Base-by-base conservation (phyloP, 2,113 vertebrate species). In the Strix uralensis region DNA sequence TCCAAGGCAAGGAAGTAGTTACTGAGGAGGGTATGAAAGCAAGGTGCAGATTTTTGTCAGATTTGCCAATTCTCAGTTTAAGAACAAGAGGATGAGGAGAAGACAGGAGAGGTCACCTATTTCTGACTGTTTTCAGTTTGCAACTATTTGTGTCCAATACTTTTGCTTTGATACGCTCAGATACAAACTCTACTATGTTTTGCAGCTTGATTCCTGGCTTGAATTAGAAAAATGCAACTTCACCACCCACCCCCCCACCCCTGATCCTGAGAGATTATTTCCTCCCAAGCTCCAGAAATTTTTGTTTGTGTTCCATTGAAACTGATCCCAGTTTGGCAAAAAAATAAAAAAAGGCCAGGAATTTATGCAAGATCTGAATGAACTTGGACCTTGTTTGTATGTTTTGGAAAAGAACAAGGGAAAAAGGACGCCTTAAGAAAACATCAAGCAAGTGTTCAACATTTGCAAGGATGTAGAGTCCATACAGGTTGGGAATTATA, bases 61-160 rank as follows among this genome's bases (percentile, higher is more conserved):
- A 61, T 87, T 73, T 65, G 54, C 34, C 8, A 9, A 29, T 59
- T 79, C 32, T 26, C 18, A 11, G 11, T 34, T 82, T 38, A 57
- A 67, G 47, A 54, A 13, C 32, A 46, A 16, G 32, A 66, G 18
- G 30, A 15, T 47, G 70, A 16, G 12, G 15, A 21, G 20, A 47
- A 21, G 46, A 40, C 7, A 38, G 9, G 22, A 5, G 19, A 49
- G 26, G 14, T 81, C 47, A 29, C 29, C 11, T 62, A 3, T 61
- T 94, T 78, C 20, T 54, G 46, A 16, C 10, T 10, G 0, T 22
- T 92, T 83, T 59, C 83, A 42, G 42, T 81, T 82, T 82, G 62
- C 44, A 59, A 0, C 34, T 47, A 1, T 46, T 58, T 58, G 16
- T 36, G 13, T 36, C 38, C 2, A 0, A n/a, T n/a, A n/a, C 32